Evolutionary conservation across 2,888 invertebrate species (phyloP).

Genomic region (Pasiphila rectangulata): DNA sequence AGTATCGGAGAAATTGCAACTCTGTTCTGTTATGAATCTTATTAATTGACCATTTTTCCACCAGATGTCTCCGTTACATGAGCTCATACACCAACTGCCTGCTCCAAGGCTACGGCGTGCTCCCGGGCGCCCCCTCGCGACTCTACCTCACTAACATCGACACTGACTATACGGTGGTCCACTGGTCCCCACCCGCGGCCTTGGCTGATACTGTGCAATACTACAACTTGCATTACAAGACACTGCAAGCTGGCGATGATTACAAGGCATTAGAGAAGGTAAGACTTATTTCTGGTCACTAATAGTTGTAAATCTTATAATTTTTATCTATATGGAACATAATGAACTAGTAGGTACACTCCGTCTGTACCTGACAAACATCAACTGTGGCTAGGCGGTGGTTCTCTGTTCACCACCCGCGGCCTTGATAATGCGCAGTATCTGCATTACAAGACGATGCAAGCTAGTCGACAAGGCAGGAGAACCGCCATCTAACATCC

Average conservation of each 20-base stretch:
- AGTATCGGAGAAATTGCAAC: no score
- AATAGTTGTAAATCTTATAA: no score
- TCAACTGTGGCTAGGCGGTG: no score
- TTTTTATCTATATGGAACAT: no score
- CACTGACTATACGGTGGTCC: slow-evolving; percentile 87
- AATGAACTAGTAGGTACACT: no score
- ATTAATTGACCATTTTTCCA: slow-evolving; percentile 3
- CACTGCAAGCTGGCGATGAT: slow-evolving; percentile 77
- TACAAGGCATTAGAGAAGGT: slow-evolving; percentile 78
- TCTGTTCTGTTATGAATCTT: no score
- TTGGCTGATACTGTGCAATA: slow-evolving; percentile 86
- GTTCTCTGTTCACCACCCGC: no score
- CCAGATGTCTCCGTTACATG: slow-evolving; percentile 88
- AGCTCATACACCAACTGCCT: slow-evolving; percentile 90
- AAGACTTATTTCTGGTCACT: neutral
- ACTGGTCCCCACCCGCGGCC: slow-evolving; percentile 87
- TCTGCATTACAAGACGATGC: no score
- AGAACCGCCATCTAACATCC: no score
- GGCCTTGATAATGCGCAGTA: no score
- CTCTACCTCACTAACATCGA: slow-evolving; percentile 87
- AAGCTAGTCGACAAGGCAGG: no score
- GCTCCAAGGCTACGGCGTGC: slow-evolving; percentile 90
- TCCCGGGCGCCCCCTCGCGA: slow-evolving; percentile 86
- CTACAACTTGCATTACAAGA: slow-evolving; percentile 83
- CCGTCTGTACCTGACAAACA: no score